Base-by-base conservation (phyloP, 2,113 vertebrate species). In the Trachemys scripta region DNA sequence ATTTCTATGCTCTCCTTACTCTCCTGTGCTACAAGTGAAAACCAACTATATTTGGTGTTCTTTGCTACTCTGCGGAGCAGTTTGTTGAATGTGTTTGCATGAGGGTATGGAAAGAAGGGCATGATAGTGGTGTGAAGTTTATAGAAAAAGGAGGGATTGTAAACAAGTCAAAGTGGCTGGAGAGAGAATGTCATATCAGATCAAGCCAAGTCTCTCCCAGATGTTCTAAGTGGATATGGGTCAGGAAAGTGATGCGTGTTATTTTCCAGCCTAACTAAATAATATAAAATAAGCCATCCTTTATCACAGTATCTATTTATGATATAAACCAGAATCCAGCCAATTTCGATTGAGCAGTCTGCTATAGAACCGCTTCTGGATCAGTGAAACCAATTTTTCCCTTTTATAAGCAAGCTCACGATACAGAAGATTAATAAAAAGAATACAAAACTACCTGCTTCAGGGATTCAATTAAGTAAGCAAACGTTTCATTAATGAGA, bases 341-440 rank as follows among this genome's bases (percentile, higher is more conserved):
- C 24, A 65, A 50, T 9, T 54, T 80, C 27, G 82, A 53, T 0
- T 80, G 10, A 27, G 16, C 79, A 10, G 3, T 35, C 6, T 1
- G 0, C 19, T 47, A 10, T 16, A 56, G 7, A 51, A 19, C 24
- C 85, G 35, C 4, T 84, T 9, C 10, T 38, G 6, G 13, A 35
- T 69, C 4, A 2, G 75, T 14, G 2, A 93, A 90, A 90, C 11
- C 9, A 81, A 8, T 4, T 3, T 59, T 57, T 6, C 42, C 2
- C 51, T 90, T 90, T 80, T 47, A 3, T 9, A 47, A 84, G 11
- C 42, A 76, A 82, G 12, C 3, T 75, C 16, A 51, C 0, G 13
- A 1, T 7, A 50, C 0, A 0, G 16, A n/a, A 78, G 83, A 53
- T 20, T 59, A 86, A 51, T 10, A 0, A 45, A 45, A 51, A 1